These are phyloP conservation scores for Lepidurus couesii DNA, from an alignment of 1,140 invertebrate genomes.

Conservation along the genomic window DNA sequence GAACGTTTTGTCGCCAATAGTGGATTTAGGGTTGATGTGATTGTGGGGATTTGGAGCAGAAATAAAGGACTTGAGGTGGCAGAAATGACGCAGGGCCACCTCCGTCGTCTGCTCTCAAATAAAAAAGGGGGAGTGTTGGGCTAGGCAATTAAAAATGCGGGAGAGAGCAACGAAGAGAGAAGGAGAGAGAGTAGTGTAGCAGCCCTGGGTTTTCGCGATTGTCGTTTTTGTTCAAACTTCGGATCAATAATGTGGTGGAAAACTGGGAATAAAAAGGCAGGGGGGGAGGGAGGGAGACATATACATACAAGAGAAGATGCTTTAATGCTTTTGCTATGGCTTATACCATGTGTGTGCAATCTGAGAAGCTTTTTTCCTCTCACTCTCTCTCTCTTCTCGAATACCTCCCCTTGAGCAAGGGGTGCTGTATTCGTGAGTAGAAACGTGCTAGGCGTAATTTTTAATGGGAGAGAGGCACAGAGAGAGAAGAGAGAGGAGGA, in stretches of 20 bases:
- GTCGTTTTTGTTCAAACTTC: conserved; percentile 8
- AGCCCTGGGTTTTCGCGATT: background rate
- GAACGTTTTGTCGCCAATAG: background rate
- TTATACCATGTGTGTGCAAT: background rate
- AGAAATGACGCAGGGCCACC: background rate
- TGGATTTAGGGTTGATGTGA: background rate
- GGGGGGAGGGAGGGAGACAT: background rate
- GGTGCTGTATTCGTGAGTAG: background rate
- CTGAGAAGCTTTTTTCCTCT: background rate
- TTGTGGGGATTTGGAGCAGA: background rate
- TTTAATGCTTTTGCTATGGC: conserved; percentile 1
- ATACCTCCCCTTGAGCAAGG: background rate
- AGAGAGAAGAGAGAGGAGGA: background rate
- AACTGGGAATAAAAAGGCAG: background rate
- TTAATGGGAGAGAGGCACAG: background rate
- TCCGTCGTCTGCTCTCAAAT: background rate
- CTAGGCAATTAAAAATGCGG: background rate
- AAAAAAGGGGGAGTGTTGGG: background rate
- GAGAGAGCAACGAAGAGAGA: background rate
- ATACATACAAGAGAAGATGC: background rate
- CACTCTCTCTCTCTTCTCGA: background rate
- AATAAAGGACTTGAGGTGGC: conserved; percentile 18
- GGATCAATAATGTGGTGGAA: conserved; percentile 15
- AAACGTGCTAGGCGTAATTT: conserved; percentile 11
- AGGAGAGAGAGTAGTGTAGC: background rate